Evolutionary conservation across 2,113 vertebrate species (phyloP), one percentile per base, ranked within the genome.

Genomic region (Ramphastos sulfuratus): DNA sequence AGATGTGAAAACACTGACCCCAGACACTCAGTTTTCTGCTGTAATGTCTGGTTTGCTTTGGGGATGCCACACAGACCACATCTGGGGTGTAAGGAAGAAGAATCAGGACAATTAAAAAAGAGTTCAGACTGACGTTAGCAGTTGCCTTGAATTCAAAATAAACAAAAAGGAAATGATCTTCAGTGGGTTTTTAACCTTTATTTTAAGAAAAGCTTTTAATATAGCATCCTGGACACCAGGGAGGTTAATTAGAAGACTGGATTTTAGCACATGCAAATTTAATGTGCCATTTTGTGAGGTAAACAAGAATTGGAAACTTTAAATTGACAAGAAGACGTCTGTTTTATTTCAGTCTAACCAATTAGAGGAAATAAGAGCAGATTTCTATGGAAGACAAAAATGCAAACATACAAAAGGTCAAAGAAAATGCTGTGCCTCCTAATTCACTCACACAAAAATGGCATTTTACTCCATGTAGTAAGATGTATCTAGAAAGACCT

Each of bases 271-370:
- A 28, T 6, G 18, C 10, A 25, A 76, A 91, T 85, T 85, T 71
- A 64, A 80, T 90, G 85, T 90, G 84, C 42, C 33, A 8, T 60
- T 95, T 56, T 61, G 58, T 58, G 59, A 90, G 8, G 1, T 80
- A 87, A 93, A 69, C 61, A 92, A 91, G 87, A 69, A 58, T 74
- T 46, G 58, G 60, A 94, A 91, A 90, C 65, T 90, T 92, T 42
- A 63, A 59, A 80, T 37, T 85, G 33, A 35, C 54, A 74, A 18
- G 58, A 50, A 81, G 5, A 42, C 10, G 25, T 1, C 3, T 6
- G 24, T 44, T 92, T 92, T 61, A 54, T 82, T 91, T 72, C 46
- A 48, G 76, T 13, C 46, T 48, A 71, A 80, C 60, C 60, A 48
- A 48, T 64, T 15, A 77, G 60, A 83, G 78, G 72, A 85, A 94